Conservation (phyloP, 2,888 invertebrate genomes). For the Baccha elongata region DNA sequence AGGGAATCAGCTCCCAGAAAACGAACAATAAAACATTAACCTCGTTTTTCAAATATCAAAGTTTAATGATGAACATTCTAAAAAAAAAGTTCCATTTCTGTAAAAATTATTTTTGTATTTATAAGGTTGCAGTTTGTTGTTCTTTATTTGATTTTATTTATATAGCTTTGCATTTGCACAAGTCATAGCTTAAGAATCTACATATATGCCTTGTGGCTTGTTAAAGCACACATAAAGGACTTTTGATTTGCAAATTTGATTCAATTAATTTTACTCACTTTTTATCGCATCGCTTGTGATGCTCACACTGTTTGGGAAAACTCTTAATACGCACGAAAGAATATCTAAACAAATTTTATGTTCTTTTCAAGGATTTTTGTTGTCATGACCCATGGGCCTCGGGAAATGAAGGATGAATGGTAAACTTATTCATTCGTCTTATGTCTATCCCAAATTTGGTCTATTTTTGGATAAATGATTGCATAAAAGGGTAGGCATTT, state of each 20-base stretch:
- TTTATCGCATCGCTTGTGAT: conserved; percentile 18
- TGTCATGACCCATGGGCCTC: conserved; percentile 30
- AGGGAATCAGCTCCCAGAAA: not conserved
- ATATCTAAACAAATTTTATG: conserved; percentile 36
- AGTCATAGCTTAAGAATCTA: conserved; percentile 1
- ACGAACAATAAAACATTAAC: conserved; percentile 1
- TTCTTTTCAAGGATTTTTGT: conserved; percentile 37
- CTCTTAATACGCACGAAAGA: conserved; percentile 16
- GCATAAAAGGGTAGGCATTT: conserved; percentile 1
- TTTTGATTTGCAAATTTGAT: conserved; percentile 43
- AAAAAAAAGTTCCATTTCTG: conserved; percentile 22
- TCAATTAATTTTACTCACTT: conserved; percentile 19
- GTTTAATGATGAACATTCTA: conserved; percentile 12
- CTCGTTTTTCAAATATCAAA: conserved; percentile 7
- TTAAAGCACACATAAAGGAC: not conserved
- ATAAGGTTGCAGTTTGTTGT: not conserved
- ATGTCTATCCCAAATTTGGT: not conserved
- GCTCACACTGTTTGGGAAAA: not conserved
- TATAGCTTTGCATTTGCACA: not conserved
- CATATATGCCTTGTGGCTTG: not conserved
- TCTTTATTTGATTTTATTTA: not conserved
- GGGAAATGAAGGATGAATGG: not conserved
- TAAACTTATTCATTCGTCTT: conserved; percentile 17
- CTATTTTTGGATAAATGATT: not conserved
- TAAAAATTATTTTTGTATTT: conserved; percentile 5